Conservation (phyloP, 2,888 invertebrate species). For the Drosophila austrosaltans region DNA sequence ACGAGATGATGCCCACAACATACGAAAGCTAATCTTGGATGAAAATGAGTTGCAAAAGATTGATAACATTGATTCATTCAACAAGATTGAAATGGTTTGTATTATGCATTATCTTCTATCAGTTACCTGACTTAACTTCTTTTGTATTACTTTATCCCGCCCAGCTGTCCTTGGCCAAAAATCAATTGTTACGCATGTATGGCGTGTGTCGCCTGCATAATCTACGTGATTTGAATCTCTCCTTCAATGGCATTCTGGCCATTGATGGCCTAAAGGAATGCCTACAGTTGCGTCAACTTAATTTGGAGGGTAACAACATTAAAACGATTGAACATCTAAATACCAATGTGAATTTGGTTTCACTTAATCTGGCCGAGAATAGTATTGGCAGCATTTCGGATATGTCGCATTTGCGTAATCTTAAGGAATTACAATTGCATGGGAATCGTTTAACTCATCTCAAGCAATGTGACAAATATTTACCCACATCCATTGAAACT, state of each 20-base stretch:
- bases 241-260: slow-evolving; percentile 93
- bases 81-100: slow-evolving; percentile 86
- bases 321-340: slow-evolving; percentile 96
- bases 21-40: slow-evolving; percentile 90
- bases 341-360: slow-evolving; percentile 91
- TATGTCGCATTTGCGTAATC: slow-evolving; percentile 90
- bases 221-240: slow-evolving; percentile 91
- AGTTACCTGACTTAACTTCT: no score
- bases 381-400: slow-evolving; percentile 93
- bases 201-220: slow-evolving; percentile 92
- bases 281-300: slow-evolving; percentile 90
- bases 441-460: slow-evolving; percentile 93
- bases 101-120: not conserved
- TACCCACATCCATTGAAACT: slow-evolving; percentile 90
- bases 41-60: slow-evolving; percentile 94
- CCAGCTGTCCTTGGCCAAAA: slow-evolving; percentile 93
- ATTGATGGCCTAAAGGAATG: slow-evolving; percentile 96
- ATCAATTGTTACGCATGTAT: slow-evolving; percentile 94
- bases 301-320: slow-evolving; percentile 94
- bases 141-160: not conserved
- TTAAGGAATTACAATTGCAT: slow-evolving; percentile 93
- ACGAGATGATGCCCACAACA: slow-evolving; percentile 87
- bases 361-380: slow-evolving; percentile 95
- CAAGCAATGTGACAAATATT: slow-evolving; percentile 91
- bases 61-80: slow-evolving; percentile 93